A percentile compares a stretch with the other conserved stretches of the same genome.
Conservation (phyloP, 2,888 invertebrate genomes). For the Lottia scabra region DNA sequence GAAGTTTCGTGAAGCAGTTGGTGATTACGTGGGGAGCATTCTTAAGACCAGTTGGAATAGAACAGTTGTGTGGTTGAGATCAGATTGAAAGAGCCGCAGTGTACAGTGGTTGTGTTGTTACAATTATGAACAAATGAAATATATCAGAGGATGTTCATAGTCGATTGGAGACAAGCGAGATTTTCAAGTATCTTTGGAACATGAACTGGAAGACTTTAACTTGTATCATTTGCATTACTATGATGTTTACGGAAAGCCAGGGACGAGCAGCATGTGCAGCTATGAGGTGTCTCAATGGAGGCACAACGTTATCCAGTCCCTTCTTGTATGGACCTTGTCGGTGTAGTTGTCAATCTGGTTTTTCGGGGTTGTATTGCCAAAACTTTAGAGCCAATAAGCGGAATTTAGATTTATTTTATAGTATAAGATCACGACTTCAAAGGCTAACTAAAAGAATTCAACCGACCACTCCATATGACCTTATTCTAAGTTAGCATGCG, state of each 20-base stretch:
- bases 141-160: too few relatives aligned
- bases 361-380: not conserved
- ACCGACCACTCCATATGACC: not conserved
- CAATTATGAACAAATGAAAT: too few relatives aligned
- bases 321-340: not conserved
- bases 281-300: not conserved
- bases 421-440: not conserved
- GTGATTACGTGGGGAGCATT: too few relatives aligned
- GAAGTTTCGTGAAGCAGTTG: too few relatives aligned
- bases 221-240: not conserved
- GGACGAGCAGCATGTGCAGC: not conserved
- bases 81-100: too few relatives aligned
- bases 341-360: not conserved
- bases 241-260: not conserved
- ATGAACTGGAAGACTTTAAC: not conserved
- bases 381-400: not conserved
- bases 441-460: not conserved
- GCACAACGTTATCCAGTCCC: not conserved
- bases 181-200: not conserved
- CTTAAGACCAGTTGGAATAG: too few relatives aligned
- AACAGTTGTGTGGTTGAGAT: too few relatives aligned
- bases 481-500: not conserved
- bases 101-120: too few relatives aligned
- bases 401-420: not conserved
- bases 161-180: too few relatives aligned